Evolutionary conservation across 2,888 invertebrate species (phyloP), one percentile per base, ranked within the genome.

Genomic region (Orthosia cruda): DNA sequence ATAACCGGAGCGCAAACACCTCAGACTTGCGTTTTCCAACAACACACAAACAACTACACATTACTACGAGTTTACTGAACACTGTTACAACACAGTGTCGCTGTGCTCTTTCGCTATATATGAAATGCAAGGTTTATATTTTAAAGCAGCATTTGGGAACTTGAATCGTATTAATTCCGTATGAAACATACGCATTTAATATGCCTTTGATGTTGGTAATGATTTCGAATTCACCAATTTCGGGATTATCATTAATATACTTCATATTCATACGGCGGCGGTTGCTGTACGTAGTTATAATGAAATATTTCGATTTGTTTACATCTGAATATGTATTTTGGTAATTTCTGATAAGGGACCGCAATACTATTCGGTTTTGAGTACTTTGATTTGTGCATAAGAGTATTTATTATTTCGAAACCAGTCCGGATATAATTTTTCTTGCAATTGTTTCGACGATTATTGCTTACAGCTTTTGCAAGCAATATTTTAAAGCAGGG

Each of bases 171-270:
- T 86, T 86, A 85, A 85, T 87, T 77, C 77, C 57, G 40, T 63
- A 70, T 66, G 79, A 67, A 75, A 79, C 73, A 68, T 85, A 69
- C 77, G 71, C 77, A 82, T 87, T 80, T 77, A 74, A 77, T 72
- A 76, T 72, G 66, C 72, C 70, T 85, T 85, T 87, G 85, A 86
- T 76, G 77, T 70, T 81, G 77, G 59, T 71, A 87, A 85, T 83
- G 73, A 79, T 87, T 86, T 77, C 52, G 77, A 71, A 78, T 76
- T 78, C 81, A 76, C 74, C 67, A 75, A 50, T 73, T 77, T 67
- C 40, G 61, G 76, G 49, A 66, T 78, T 75, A 64, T 74, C 71
- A 71, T 84, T 66, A 73, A 69, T 74, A 74, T 71, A 79, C 65
- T 76, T 61, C 63, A 61, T 72, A 74, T 83, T 74, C 63, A 81